Conservation (phyloP, 2,888 invertebrate species). For the Eupithecia dodoneata region DNA sequence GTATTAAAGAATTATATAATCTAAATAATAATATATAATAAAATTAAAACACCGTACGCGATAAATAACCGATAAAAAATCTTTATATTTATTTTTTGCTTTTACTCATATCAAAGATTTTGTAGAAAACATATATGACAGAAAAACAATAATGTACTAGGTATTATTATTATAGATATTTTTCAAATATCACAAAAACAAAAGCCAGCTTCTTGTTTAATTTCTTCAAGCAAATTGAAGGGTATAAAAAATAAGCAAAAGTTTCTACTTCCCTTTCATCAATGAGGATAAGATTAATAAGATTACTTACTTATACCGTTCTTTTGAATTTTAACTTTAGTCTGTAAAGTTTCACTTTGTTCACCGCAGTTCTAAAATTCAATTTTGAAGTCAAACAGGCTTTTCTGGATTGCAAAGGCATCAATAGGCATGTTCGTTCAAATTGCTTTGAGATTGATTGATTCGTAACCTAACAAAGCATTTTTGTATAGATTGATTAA, state of each 20-base stretch:
- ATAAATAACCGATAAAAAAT: too few species aligned
- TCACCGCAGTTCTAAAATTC: neutral
- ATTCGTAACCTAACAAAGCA: conserved; percentile 9
- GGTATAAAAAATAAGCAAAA: neutral
- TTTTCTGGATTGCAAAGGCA: neutral
- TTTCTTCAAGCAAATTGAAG: neutral
- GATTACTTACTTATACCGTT: conserved; percentile 6
- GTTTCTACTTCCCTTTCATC: conserved; percentile 2
- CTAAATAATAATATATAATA: too few species aligned
- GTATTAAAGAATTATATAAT: too few species aligned
- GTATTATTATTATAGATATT: too few species aligned
- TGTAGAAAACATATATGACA: neutral
- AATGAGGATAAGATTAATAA: conserved; percentile 11
- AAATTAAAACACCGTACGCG: too few species aligned
- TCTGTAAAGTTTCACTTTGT: neutral
- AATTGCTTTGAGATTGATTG: conserved; percentile 26
- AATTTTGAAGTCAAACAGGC: conserved; percentile 11
- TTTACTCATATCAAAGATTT: neutral
- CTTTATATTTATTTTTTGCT: too few species aligned
- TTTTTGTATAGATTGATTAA: conserved; percentile 2
- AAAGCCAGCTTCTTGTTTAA: neutral
- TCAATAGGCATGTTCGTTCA: neutral
- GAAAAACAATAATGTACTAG: neutral
- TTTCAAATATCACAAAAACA: neutral
- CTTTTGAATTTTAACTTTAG: neutral